phyloP scores from a whole-genome alignment of 2,888 invertebrate species.

The Dryobotodes eremita region DNA sequence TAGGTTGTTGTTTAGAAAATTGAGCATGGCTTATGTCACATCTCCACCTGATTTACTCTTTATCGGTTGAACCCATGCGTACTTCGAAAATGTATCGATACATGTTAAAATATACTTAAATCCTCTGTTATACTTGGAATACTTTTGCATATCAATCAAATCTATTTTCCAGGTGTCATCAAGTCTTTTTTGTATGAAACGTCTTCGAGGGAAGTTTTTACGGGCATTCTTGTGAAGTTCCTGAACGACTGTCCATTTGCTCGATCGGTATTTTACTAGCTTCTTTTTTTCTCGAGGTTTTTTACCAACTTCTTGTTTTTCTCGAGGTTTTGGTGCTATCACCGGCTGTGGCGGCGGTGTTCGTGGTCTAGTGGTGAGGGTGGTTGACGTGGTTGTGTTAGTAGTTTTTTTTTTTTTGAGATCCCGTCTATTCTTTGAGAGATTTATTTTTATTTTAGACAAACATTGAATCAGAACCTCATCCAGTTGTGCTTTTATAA shows the following conservation, averaged over 20 bases:
- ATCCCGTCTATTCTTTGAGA: not conserved
- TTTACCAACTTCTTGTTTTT: not conserved
- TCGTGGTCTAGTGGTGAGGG: not conserved
- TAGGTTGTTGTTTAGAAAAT: not conserved
- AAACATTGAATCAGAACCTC: not conserved
- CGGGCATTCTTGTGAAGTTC: conserved; percentile 8
- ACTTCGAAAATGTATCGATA: not conserved
- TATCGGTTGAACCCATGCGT: not conserved
- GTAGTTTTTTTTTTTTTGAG: not conserved
- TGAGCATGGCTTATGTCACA: not conserved
- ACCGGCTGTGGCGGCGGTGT: not conserved
- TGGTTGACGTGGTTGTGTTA: not conserved
- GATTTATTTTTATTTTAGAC: not conserved
- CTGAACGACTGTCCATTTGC: conserved; percentile 12
- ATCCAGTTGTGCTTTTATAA: not conserved
- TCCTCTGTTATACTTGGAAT: not conserved
- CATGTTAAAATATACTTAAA: conserved; percentile 3
- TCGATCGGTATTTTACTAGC: not conserved
- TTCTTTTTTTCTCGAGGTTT: too few species aligned
- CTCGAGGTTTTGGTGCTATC: not conserved
- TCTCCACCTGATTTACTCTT: not conserved
- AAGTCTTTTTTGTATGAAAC: conserved; percentile 10
- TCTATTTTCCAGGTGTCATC: conserved; percentile 12
- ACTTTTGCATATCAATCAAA: conserved; percentile 1
- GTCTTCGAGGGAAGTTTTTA: conserved; percentile 3